Base-by-base conservation (phyloP, 2,113 vertebrate genomes). In the Sinocyclocheilus grahami region DNA sequence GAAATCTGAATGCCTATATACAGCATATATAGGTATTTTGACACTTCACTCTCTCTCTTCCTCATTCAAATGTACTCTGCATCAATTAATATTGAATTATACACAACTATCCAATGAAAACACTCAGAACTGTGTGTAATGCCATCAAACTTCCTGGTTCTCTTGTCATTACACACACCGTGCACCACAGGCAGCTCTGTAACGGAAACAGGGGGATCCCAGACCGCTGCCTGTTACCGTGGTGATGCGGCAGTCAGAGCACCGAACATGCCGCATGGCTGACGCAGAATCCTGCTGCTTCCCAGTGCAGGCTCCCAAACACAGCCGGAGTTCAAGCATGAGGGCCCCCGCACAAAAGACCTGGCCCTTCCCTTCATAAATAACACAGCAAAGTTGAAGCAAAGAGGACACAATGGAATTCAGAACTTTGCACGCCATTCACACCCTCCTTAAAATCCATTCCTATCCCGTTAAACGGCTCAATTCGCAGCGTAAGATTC, bases 201-300 rank as follows among this genome's bases (percentile, higher is more conserved):
- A 53, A 46, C 14, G 30, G 60, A 37, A 78, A 63, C 8, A 12
- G 42, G 72, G 24, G 22, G 24, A 33, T 78, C 53, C 76, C 86
- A 33, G 48, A 82, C 78, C 9, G 10, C 86, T 85, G 80, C 89
- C 86, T 37, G 92, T 92, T 90, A 89, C 92, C 83, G 89, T 87
- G 90, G 91, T n/a, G 82, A 92, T 93, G 92, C 93, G 90, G 91
- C 88, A 91, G 82, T 82, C 87, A 90, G 92, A 88, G 87, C 86
- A 87, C 82, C 82, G 81, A 79, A 39, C 84, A 86, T 94, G 92
- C 92, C 91, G 93, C 93, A 95, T 93, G 90, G 89, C 87, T 85
- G 92, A 90, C 90, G 86, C 90, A 90, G 85, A 85, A 85, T 90
- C 82, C 77, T 78, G 42, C 75, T 42, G 51, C 39, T 81, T 48